Evolutionary conservation across 1,140 invertebrate species (phyloP).

Genomic region (Solenopsis invicta): DNA sequence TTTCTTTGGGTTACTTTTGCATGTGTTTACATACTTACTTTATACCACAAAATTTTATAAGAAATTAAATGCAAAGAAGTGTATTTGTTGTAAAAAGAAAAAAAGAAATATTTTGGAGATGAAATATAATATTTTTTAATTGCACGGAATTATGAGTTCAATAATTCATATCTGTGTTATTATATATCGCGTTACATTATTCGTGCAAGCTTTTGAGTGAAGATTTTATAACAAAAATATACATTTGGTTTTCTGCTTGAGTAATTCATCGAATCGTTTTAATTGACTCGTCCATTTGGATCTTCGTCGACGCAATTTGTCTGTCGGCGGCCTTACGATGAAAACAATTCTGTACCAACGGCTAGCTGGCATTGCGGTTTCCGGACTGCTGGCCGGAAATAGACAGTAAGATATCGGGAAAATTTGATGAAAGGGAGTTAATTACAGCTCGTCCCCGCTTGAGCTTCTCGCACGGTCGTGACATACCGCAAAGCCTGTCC

Average conservation of each 20-base stretch:
- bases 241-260: conserved; percentile 8
- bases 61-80: background rate
- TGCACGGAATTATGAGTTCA: background rate
- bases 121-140: background rate
- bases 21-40: background rate
- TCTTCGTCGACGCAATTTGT: conserved; percentile 70
- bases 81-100: background rate
- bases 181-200: background rate
- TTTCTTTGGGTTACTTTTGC: background rate
- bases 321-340: conserved; percentile 64
- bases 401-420: conserved; percentile 76
- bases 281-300: conserved; percentile 57
- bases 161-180: background rate
- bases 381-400: conserved; percentile 70
- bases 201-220: background rate
- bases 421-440: conserved; percentile 80
- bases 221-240: conserved; percentile 11
- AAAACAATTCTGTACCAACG: conserved; percentile 67
- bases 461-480: conserved; percentile 59
- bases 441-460: conserved; percentile 74
- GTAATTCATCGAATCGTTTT: conserved; percentile 48
- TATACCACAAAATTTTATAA: background rate
- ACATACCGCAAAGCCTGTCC: conserved; percentile 53
- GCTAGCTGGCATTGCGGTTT: conserved; percentile 67
- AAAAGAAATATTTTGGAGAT: background rate